Conservation (phyloP, 2,113 vertebrate genomes). For the Dipodomys merriami region DNA sequence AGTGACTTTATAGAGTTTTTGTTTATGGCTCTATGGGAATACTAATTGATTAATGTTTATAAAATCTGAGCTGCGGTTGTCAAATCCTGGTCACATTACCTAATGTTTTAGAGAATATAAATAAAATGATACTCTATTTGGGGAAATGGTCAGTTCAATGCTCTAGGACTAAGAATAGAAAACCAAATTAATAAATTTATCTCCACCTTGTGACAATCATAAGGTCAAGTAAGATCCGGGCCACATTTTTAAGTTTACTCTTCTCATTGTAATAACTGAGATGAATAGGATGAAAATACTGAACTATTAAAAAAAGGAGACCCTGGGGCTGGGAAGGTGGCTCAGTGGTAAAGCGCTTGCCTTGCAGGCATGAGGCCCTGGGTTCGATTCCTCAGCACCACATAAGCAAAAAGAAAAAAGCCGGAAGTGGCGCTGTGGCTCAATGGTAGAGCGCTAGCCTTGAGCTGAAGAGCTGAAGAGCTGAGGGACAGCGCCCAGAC, state of each 20-base stretch:
- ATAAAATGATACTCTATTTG: neutral
- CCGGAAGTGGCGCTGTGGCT: too few relatives aligned
- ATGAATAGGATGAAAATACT: neutral
- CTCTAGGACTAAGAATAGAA: neutral
- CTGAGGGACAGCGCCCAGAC: too few relatives aligned
- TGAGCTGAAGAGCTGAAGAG: too few relatives aligned
- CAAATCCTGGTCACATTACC: neutral
- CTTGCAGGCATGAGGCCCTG: too few relatives aligned
- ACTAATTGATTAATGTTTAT: neutral
- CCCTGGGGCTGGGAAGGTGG: too few relatives aligned
- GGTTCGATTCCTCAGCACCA: too few relatives aligned
- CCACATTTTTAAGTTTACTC: neutral
- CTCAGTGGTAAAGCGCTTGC: too few relatives aligned
- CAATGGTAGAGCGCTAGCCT: too few relatives aligned
- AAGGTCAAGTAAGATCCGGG: neutral
- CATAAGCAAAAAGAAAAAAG: too few relatives aligned
- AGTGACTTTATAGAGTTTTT: neutral
- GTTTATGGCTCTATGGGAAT: neutral
- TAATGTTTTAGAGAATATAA: neutral
- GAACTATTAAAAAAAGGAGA: neutral
- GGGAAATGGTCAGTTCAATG: neutral
- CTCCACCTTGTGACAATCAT: neutral
- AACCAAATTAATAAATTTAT: neutral
- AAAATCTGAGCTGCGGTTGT: neutral
- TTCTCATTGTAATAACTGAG: conserved; percentile 2